Evolutionary conservation across 2,888 invertebrate species (phyloP).

Genomic region (Folsomia candida): DNA sequence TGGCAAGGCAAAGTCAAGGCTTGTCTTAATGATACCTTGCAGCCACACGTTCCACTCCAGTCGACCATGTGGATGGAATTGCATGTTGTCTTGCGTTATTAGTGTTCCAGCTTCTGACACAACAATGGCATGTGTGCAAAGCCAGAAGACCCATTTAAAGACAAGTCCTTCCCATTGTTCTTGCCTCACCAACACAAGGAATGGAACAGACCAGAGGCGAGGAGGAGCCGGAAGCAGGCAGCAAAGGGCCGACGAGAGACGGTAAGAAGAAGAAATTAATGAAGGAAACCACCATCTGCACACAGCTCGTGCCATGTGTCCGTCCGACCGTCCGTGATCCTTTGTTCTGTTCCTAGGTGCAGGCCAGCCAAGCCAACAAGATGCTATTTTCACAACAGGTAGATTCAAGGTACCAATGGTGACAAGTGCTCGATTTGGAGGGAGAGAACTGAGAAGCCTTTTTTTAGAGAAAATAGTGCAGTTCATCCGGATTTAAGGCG

Average conservation of each 20-base stretch:
- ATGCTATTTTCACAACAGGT: background rate
- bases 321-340: background rate
- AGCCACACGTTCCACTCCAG: background rate
- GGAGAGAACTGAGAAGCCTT: no score
- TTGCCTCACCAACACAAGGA: background rate
- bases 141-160: no score
- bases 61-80: background rate
- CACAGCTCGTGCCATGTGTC: background rate
- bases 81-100: background rate
- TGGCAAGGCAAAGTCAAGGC: background rate
- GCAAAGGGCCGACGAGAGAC: background rate
- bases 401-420: background rate
- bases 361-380: no score
- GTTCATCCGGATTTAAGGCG: no score
- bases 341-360: no score
- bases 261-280: background rate
- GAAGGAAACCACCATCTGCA: background rate
- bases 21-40: background rate
- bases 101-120: background rate
- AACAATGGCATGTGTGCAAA: background rate
- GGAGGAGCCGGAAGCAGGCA: background rate
- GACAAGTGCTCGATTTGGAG: background rate
- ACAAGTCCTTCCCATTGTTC: background rate
- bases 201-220: background rate
- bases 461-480: no score